Evolutionary conservation across 1,140 invertebrate species (phyloP), one percentile per base, ranked within the genome.

Genomic region (Spodoptera frugiperda): DNA sequence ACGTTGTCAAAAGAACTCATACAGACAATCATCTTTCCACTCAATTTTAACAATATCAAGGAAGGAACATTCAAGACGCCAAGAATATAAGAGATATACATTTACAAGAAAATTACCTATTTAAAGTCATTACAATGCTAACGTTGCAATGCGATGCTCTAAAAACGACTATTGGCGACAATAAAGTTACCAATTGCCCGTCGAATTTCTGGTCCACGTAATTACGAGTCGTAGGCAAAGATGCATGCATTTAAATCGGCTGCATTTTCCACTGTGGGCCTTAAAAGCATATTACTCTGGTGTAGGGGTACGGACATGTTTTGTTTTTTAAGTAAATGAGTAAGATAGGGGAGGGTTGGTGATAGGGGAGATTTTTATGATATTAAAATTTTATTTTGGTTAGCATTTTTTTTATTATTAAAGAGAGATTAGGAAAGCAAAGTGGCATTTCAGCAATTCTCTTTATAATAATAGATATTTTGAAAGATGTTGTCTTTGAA

Each of bases 181-280:
- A n/a, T 73, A 49, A 73, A 55, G 59, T 73, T 61, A 73, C 49
- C 54, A n/a, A 25, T 30, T 8, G 46, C 44, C 49, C 14, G 71
- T 14, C 30, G 55, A 21, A 73, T 49, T 73, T 73, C 44, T 51
- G 44, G 71, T 65, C 51, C 39, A 12, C n/a, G 55, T 77, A 80
- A 80, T 80, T 77, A 54, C 51, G 70, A 53, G 53, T 74, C 67
- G 46, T 46, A 73, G 67, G 61, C 78, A 71, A n/a, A 79, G 78
- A 78, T 70, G 82, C 74, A 83, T 85, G 84, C 84, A 85, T 85
- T 85, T 85, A 85, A 85, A 85, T 83, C 55, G 82, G 63, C 59
- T 78, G 80, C 78, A 79, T 82, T 83, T 83, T 76, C 76, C 78
- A 77, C 75, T 81, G 51, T 76, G 76, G 68, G 14, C 39, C 12